phyloP scores from a whole-genome alignment of 2,797 vertebrate species.

The Microhierax caerulescens region DNA sequence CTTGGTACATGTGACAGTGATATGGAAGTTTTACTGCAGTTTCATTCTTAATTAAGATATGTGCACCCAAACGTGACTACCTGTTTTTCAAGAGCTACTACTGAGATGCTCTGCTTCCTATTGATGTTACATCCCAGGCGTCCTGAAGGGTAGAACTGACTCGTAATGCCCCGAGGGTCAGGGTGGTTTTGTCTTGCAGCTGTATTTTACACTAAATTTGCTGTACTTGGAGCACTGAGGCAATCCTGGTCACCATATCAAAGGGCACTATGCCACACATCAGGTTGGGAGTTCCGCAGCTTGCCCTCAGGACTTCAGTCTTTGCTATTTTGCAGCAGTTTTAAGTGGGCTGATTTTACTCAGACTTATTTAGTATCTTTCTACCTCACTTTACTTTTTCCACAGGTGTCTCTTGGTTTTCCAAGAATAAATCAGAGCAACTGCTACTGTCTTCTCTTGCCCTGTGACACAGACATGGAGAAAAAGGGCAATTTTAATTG shows the following conservation, averaged over 20 bases:
- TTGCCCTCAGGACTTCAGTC: background rate
- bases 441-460: background rate
- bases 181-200: background rate
- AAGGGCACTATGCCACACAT: background rate
- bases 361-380: background rate
- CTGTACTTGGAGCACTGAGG: background rate
- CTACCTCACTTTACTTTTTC: background rate
- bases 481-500: background rate
- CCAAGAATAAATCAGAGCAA: background rate
- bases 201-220: background rate
- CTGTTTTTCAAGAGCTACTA: background rate
- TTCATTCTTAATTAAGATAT: background rate
- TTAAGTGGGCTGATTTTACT: background rate
- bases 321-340: background rate
- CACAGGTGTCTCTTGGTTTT: background rate
- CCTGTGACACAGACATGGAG: background rate
- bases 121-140: background rate
- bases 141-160: background rate
- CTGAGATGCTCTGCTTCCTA: background rate
- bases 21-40: background rate
- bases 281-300: background rate
- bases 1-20: background rate
- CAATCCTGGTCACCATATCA: background rate
- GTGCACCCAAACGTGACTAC: background rate
- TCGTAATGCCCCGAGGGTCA: background rate